Base-by-base conservation (phyloP, 1,140 invertebrate genomes). In the Chymomyza costata region DNA sequence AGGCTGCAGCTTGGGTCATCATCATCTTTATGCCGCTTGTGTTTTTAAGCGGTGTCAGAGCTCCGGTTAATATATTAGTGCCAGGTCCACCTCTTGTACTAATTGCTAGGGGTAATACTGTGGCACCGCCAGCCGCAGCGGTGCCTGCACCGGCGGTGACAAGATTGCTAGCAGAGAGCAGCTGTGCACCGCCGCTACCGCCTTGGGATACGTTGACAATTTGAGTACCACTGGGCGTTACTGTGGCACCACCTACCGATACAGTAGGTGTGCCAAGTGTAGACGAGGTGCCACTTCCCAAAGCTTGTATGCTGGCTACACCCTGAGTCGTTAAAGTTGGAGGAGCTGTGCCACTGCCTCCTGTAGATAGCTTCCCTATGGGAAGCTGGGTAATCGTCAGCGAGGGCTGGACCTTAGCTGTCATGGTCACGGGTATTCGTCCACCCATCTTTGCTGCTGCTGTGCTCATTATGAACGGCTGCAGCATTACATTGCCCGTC, bases 381-480 rank as follows among this genome's bases (percentile, higher is more conserved):
- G 73, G 80, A 7, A 85, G 35, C 21, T 85, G 84, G 0, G 84
- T 85, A 2, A 85, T 85, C 0, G 84, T 85, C 35, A 85, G 21
- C n/a, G 84, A 85, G 1, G 84, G 82, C 47, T 85, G 83, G 11
- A 74, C 80, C 37, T 85, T 85, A 7, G 81, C 63, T 3, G 78
- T 69, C 76, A 84, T 83, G 3, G 83, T 83, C 3, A 85, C 82
- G 1, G 82, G 80, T 2, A 80, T 70, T 17, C 84, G 59, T 16
- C 70, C 41, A 82, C 82, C 83, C 53, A 85, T 83, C 49, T 85
- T 85, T 1, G 68, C 68, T 2, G 62, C 68, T 1, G 67, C 59
- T n/a, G 81, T 76, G 43, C 81, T 83, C 39, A 86, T 78, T 11
- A 86, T 66, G 28, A 86, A 76, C 3, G 84, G 84, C 30, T 85